Base-by-base conservation (phyloP, 2,113 vertebrate species). In the Formicarius rufipectus region DNA sequence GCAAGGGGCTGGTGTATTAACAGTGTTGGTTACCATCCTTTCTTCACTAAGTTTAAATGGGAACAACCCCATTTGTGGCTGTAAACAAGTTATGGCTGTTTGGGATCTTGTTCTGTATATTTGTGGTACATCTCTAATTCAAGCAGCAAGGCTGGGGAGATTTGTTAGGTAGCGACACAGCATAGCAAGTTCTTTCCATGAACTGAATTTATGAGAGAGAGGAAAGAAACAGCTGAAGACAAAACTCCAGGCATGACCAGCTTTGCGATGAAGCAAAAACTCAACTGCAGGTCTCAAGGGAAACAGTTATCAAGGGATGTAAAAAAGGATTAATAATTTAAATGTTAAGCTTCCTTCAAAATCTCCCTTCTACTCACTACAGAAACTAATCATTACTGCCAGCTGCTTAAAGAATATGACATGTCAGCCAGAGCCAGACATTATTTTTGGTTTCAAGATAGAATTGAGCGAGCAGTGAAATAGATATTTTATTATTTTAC, bases 401-500 rank as follows among this genome's bases (percentile, higher is more conserved):
- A 87, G 14, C 20, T 91, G 37, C 35, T 82, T 66, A 79, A 52
- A 78, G 62, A 77, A 72, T 53, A 58, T 27, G 30, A 14, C 17
- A 14, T 39, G 45, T 66, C 67, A 90, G 30, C 45, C 69, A 83
- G 59, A 96, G 55, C 33, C 59, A 93, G 63, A 39, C 27, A 31
- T 40, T 37, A 21, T 31, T 76, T 89, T 90, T 73, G 67, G 37
- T 42, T 87, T 95, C 82, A 93, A 40, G 55, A 40, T 59, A 76
- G 71, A 58, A 85, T 59, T 66, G 58, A 89, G 50, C 0, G 2
- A 92, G 39, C 23, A 80, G 37, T 14, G 50, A 91, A 75, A 91
- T n/a, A 73, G 74, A 58, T 35, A 74, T 77, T 94, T 93, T 83
- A 91, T 83, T 90, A 86, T 93, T 95, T 94, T 87, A 94, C 50